A percentile compares a stretch with the other conserved stretches of the same genome.
These are phyloP conservation scores for Phthorimaea operculella DNA, from an alignment of 1,140 invertebrate genomes.

Conservation along the genomic window DNA sequence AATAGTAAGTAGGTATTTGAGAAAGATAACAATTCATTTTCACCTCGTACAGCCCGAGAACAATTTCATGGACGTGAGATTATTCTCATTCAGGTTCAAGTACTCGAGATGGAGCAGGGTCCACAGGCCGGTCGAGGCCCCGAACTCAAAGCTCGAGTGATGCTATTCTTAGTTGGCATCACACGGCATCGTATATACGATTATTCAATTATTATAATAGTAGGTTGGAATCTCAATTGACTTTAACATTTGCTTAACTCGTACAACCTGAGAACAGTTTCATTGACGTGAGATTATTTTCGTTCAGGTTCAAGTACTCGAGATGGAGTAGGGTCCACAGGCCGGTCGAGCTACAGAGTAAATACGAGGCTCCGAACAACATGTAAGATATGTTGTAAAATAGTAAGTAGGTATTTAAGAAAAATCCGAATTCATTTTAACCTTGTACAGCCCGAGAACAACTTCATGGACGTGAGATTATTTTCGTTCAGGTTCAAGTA, in stretches of 20 bases:
- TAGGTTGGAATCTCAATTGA: too few species aligned
- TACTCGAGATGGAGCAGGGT: slow-evolving; percentile 53
- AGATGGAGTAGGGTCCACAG: slow-evolving; percentile 53
- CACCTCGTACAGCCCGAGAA: slow-evolving; percentile 50
- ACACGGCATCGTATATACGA: too few species aligned
- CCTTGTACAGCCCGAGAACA: slow-evolving; percentile 52
- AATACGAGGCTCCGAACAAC: slow-evolving; percentile 29
- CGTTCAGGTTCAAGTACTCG: slow-evolving; percentile 54
- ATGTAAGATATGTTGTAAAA: slow-evolving; percentile 50
- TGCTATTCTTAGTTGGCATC: too few species aligned
- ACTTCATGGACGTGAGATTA: slow-evolving; percentile 50
- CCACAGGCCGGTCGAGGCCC: slow-evolving; percentile 35
- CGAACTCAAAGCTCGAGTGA: slow-evolving; percentile 47
- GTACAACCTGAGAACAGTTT: slow-evolving; percentile 51
- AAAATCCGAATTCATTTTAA: too few species aligned
- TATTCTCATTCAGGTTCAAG: slow-evolving; percentile 58
- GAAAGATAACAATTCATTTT: too few species aligned
- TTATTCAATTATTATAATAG: too few species aligned
- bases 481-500: slow-evolving; percentile 59
- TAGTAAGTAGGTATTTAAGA: too few species aligned
- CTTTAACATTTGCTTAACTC: slow-evolving; percentile 34
- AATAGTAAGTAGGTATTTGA: too few species aligned
- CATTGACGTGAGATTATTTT: slow-evolving; percentile 54
- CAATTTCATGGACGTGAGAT: slow-evolving; percentile 49
- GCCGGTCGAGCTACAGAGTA: too few species aligned